Conservation (phyloP, 2,113 vertebrate species). For the Microcebus lehilahytsara region DNA sequence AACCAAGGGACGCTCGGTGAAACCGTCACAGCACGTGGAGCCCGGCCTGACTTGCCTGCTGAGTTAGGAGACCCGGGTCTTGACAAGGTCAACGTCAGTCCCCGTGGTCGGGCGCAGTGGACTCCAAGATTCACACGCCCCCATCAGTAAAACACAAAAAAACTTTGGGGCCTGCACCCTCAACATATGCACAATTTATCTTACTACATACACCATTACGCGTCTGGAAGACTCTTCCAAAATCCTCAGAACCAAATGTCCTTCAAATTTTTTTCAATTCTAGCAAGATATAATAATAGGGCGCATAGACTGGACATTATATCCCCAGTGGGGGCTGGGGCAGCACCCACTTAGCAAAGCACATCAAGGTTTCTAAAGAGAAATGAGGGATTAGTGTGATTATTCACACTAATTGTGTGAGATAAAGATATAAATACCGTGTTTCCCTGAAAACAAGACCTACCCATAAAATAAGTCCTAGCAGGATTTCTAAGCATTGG, state of each 20-base stretch:
- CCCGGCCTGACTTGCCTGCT: accelerated
- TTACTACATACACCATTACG: neutral
- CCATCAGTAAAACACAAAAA: neutral
- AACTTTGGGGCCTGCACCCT: neutral
- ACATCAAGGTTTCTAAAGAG: neutral
- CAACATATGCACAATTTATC: neutral
- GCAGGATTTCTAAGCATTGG: no score
- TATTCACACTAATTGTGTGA: neutral
- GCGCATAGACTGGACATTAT: accelerated
- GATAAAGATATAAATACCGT: neutral
- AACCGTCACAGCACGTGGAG: accelerated
- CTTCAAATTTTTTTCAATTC: neutral
- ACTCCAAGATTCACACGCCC: neutral
- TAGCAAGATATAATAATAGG: neutral
- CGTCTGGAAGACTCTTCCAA: neutral
- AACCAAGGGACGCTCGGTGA: no score
- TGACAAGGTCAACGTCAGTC: neutral
- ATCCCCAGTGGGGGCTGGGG: accelerated
- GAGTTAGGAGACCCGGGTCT: neutral
- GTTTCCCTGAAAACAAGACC: no score
- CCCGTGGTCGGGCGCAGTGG: accelerated
- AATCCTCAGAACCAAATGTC: neutral
- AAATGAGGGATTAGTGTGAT: neutral
- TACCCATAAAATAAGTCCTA: no score
- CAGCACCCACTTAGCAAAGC: neutral